These are phyloP conservation scores for Eurystomus glaucurus DNA, from an alignment of 2,797 vertebrate species.

Conservation along the genomic window DNA sequence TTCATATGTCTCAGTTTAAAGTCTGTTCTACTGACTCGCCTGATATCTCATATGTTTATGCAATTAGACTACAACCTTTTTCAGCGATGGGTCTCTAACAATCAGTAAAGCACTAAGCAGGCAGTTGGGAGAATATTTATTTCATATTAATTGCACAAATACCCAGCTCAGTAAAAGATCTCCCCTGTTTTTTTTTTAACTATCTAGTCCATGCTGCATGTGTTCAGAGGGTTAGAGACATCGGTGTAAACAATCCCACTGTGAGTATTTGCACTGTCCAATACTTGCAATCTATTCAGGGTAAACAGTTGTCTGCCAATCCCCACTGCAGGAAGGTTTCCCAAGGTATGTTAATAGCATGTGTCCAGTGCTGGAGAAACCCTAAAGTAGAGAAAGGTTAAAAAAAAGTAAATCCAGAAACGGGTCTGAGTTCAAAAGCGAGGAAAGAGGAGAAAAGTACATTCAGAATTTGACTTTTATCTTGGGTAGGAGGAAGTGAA, in stretches of 20 bases:
- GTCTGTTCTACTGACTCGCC: background rate
- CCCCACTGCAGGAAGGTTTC: slow-evolving; percentile 14
- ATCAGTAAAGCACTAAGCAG: background rate
- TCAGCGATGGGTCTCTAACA: background rate
- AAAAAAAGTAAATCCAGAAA: background rate
- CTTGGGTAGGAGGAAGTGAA: background rate
- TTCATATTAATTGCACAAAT: background rate
- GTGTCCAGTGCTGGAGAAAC: background rate
- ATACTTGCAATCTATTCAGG: slow-evolving; percentile 45
- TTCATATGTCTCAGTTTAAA: background rate
- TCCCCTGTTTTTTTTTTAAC: background rate
- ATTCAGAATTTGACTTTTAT: background rate
- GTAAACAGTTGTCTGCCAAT: slow-evolving; percentile 64
- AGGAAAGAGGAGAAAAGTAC: background rate
- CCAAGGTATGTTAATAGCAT: background rate
- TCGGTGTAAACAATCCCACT: background rate
- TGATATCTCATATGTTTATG: background rate
- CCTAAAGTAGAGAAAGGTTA: background rate
- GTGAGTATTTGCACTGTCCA: slow-evolving; percentile 43
- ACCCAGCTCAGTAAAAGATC: background rate
- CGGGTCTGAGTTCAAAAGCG: background rate
- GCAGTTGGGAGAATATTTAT: background rate
- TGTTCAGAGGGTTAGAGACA: background rate
- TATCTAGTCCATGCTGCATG: background rate
- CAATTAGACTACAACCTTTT: background rate